Base-by-base conservation (phyloP, 2,113 vertebrate species). In the Nothobranchius furzeri region DNA sequence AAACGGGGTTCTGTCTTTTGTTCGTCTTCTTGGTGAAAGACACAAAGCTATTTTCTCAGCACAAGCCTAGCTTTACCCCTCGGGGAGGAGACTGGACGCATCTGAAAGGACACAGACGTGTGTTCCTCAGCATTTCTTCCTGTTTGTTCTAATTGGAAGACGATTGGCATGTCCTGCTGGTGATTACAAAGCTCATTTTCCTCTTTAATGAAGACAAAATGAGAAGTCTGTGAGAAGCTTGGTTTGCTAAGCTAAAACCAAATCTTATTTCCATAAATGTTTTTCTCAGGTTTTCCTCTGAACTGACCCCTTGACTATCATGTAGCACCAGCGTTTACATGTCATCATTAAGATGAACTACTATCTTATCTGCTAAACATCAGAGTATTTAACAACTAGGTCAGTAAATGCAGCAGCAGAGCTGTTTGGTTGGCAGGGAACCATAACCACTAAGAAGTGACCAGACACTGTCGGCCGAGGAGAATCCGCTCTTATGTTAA, bases 1-100 rank as follows among this genome's bases (percentile, higher is more conserved):
- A 90, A 84, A 79, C 73, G 71, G 69, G 58, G 60, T 67, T 76
- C 81, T 88, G 86, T 89, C 85, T 81, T 90, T 87, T 89, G 86
- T 90, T 89, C 58, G n/a, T 73, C 56, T 45, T 50, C 70, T 70
- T 73, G 68, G 56, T 83, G 76, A 88, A 82, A 78, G 78, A 76
- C 65, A 87, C 82, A 85, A 81, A 89, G 84, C 67, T 81, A 70
- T 85, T 75, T 79, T 86, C 74, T 84, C 74, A 5, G 58, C 78
- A 85, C 60, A 51, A 68, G 83, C 77, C 76, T 40, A 60, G 54
- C 70, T 75, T 86, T 78, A 89, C 85, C 88, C 76, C 63, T 60
- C 3, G 66, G 57, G 79, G 80, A 58, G 71, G 66, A 73, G 62
- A 67, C 20, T 47, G 68, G 37, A 64, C n/a, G 46, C 59, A 42